Base-by-base conservation (phyloP, 2,888 invertebrate species). In the Tachina fera region DNA sequence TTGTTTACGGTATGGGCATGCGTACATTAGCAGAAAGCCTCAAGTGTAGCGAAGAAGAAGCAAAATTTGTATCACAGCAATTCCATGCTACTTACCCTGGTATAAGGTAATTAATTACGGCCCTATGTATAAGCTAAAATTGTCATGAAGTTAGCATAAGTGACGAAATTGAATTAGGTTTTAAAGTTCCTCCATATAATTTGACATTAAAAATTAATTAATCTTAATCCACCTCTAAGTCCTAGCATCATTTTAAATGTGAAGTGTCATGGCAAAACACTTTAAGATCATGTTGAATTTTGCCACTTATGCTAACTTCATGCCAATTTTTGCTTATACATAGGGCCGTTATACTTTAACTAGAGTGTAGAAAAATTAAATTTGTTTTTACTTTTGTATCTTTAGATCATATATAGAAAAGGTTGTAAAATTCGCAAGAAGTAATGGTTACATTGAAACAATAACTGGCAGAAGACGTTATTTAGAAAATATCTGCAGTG, bases 1-100 rank as follows among this genome's bases (percentile, higher is more conserved):
- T 99, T 90, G 96, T 99, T 80, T 99, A 99, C 92, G 99, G 99
- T 9, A 99, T 99, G 96, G 98, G 99, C 3, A 94, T 95, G 82
- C 96, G 95, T 89, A 95, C 97, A 0, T 93, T 99, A 45, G 95
- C 96, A 0, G 96, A 97, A 84, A 95, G 96, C 87, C 93, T 99
- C 49, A 95, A 95, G 78, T 95, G 98, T 11, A 94, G 95, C 0
- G 97, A 97, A 92, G 93, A 95, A 65, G 96, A 97, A 89, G 98
- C 99, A 0, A 94, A 94, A 4, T 93, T 94, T 71, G 97, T 99
- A 92, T 95, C 96, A 91, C 95, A 96, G 80, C 95, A 95, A 71
- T 99, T 98, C 92, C 96, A 97, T 93, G 94, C 94, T 90, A 94
- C 95, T 0, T 97, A 96, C 91, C 95, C 96, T 0, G 94, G 94